phyloP scores from a whole-genome alignment of 2,113 vertebrate genomes.

The Macquaria ambigua region DNA sequence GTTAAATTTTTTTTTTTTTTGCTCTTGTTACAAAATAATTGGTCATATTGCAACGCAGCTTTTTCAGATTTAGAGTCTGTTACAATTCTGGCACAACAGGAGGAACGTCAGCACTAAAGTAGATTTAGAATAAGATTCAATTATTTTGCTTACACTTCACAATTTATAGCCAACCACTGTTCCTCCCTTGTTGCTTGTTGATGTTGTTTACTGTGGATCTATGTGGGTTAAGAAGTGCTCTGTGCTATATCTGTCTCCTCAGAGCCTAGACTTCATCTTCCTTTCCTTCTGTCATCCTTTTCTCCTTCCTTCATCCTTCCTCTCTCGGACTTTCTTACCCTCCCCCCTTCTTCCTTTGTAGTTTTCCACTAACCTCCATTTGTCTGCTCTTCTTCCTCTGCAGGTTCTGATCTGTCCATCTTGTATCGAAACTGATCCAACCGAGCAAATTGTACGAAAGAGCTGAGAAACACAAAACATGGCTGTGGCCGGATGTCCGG shows the following conservation, averaged over 20 bases:
- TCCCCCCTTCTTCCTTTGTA: slow-evolving; percentile 3
- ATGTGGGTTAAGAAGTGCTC: slow-evolving; percentile 73
- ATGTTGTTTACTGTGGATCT: slow-evolving; percentile 60
- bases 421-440: slow-evolving; percentile 72
- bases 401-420: slow-evolving; percentile 56
- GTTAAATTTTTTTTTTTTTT: neutral
- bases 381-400: slow-evolving; percentile 32
- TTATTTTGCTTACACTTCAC: neutral
- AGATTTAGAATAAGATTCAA: neutral
- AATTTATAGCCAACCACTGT: neutral
- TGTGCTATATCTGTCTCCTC: slow-evolving; percentile 64
- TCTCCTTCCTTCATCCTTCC: slow-evolving; percentile 30
- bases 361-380: slow-evolving; percentile 50
- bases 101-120: neutral
- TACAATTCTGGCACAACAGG: neutral
- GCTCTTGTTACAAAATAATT: neutral
- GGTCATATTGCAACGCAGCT: neutral
- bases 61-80: neutral
- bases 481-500: slow-evolving; percentile 92
- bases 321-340: slow-evolving; percentile 1
- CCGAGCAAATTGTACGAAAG: slow-evolving; percentile 70
- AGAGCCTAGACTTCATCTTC: slow-evolving; percentile 49
- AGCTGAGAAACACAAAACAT: slow-evolving; percentile 75
- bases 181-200: slow-evolving; percentile 22
- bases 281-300: slow-evolving; percentile 39